Base-by-base conservation (phyloP, 2,113 vertebrate genomes). In the Tetrax tetrax region DNA sequence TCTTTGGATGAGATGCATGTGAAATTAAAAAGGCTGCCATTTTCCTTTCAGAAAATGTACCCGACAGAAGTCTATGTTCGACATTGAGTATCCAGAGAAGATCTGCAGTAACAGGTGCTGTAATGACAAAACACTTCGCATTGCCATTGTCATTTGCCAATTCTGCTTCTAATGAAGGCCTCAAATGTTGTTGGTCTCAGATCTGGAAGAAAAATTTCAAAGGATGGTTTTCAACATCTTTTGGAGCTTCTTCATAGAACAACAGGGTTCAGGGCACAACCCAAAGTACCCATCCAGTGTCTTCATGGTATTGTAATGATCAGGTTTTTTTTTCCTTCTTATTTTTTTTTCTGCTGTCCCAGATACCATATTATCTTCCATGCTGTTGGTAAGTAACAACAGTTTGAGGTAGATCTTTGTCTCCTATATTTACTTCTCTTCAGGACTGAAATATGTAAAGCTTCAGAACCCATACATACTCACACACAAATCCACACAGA, bases 51-150 rank as follows among this genome's bases (percentile, higher is more conserved):
- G 9, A 69, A 37, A 75, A 60, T 1, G 5, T 64, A 6, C 7
- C 31, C 1, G 4, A 5, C 8, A 75, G 50, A 68, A 38, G 3
- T 0, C 1, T 19, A 1, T 19, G 19, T 45, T 28, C 43, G 38
- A 38, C 25, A 15, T 5, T 3, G 14, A 8, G 10, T 47, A 41
- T 6, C 12, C 50, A 68, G 54, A 57, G 53, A 69, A 61, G 29
- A 75, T 27, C 3, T 1, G 6, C 2, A 21, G 18, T 29, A 68
- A 8, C 14, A 50, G 28, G 23, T 20, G 17, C 7, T 78, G 13
- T 22, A 54, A 71, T 9, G 15, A 48, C 12, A 78, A 80, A 51
- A 12, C 3, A 22, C 3, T 41, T 86, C 25, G 10, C 10, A 21
- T 35, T 91, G 16, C 7, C 22, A 8, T 47, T 74, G 25, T 29